These are phyloP conservation scores for Cuculus canorus DNA, from an alignment of 2,797 vertebrate species.

Conservation along the genomic window DNA sequence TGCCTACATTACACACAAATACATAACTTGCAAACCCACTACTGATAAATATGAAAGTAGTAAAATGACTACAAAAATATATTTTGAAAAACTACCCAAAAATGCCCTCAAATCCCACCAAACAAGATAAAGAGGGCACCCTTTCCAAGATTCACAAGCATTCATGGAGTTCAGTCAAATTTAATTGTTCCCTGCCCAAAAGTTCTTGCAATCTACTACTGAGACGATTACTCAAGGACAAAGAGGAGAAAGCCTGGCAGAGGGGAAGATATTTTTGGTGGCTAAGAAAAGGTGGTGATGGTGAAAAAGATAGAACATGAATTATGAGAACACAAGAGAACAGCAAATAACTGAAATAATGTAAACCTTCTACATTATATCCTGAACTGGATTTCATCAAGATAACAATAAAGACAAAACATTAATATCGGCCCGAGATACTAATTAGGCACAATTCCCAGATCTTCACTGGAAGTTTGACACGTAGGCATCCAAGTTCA, in stretches of 20 bases:
- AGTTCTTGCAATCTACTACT: background rate
- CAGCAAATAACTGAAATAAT: background rate
- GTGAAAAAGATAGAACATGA: background rate
- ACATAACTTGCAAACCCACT: accelerated
- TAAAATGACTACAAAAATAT: background rate
- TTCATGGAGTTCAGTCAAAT: background rate
- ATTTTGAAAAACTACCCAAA: background rate
- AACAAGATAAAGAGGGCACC: background rate
- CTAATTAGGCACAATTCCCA: background rate
- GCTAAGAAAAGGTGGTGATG: background rate
- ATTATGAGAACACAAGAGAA: background rate
- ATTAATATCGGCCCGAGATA: background rate
- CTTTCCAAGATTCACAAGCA: background rate
- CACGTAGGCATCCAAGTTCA: background rate
- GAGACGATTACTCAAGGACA: background rate
- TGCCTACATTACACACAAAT: background rate
- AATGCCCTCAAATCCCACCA: background rate
- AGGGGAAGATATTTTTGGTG: background rate
- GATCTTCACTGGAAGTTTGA: background rate
- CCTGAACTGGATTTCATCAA: background rate
- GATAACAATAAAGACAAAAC: background rate
- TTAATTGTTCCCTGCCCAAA: background rate
- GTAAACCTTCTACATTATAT: background rate
- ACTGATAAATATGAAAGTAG: accelerated
- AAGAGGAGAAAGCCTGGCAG: background rate